Evolutionary conservation across 1,140 invertebrate genomes (phyloP).

Genomic region (Eupristina koningsbergeri): DNA sequence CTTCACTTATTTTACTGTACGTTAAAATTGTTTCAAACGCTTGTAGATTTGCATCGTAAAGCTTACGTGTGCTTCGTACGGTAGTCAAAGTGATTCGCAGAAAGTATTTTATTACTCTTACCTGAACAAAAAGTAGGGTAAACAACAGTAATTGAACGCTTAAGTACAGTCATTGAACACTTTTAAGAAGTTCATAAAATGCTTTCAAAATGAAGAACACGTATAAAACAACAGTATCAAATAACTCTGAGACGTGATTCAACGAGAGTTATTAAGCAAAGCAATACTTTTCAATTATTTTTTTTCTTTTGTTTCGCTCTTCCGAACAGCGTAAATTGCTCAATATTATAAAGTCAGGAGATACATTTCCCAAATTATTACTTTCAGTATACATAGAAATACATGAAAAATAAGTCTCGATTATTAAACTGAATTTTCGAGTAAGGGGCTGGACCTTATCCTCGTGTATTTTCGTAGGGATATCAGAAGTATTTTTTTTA

Average conservation of each 20-base stretch:
- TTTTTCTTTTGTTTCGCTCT: background rate
- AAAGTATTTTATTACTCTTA: conserved; percentile 29
- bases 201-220: background rate
- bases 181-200: conserved; percentile 25
- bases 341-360: background rate
- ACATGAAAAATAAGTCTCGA: no score
- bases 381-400: no score
- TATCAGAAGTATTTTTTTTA: no score
- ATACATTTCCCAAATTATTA: no score
- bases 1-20: conserved; percentile 22
- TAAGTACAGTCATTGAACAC: conserved; percentile 12
- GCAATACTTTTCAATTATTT: background rate
- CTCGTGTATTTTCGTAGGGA: no score
- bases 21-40: background rate
- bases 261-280: background rate
- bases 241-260: background rate
- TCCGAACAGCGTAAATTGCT: background rate
- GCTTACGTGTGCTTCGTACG: background rate
- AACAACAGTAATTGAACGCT: conserved; percentile 29
- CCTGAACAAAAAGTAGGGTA: conserved; percentile 14
- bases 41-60: conserved; percentile 1
- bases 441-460: no score
- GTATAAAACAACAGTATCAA: conserved; percentile 4
- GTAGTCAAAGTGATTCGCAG: conserved; percentile 5
- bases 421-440: no score